phyloP scores from a whole-genome alignment of 1,140 invertebrate species.

The Hylaeus anthracinus region DNA sequence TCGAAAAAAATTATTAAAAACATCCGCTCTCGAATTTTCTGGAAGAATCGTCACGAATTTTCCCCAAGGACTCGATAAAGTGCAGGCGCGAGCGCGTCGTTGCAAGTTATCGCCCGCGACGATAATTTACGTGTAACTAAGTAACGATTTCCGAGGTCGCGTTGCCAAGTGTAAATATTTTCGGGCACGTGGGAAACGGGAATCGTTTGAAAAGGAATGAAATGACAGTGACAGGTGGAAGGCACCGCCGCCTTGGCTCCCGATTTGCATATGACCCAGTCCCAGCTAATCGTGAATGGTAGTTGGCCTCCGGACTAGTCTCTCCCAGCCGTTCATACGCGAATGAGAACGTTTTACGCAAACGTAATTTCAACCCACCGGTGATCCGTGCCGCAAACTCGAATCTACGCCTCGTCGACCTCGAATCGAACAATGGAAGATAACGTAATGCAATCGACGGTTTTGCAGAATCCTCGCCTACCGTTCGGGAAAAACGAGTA shows the following conservation, averaged over 20 bases:
- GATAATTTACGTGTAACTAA: neutral
- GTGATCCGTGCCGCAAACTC: slow-evolving; percentile 10
- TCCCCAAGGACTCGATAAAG: too few species aligned
- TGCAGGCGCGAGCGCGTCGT: too few species aligned
- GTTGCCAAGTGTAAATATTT: neutral
- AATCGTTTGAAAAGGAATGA: slow-evolving; percentile 36
- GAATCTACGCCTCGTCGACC: slow-evolving; percentile 28
- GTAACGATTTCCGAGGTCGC: slow-evolving; percentile 12
- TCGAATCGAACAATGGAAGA: slow-evolving; percentile 38
- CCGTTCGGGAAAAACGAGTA: neutral
- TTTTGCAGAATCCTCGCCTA: slow-evolving; percentile 34
- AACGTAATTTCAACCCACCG: slow-evolving; percentile 32
- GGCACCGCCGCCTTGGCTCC: slow-evolving; percentile 18
- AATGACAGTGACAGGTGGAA: slow-evolving; percentile 40
- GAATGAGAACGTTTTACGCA: slow-evolving; percentile 31
- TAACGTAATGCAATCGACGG: slow-evolving; percentile 44
- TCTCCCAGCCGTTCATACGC: neutral
- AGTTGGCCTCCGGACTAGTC: slow-evolving; percentile 21
- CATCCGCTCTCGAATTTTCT: too few species aligned
- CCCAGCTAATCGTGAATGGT: slow-evolving; percentile 53
- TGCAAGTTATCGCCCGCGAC: neutral
- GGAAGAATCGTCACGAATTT: too few species aligned
- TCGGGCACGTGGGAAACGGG: slow-evolving; percentile 1
- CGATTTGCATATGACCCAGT: slow-evolving; percentile 68
- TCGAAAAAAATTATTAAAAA: too few species aligned